Base-by-base conservation (phyloP, 2,113 vertebrate genomes). In the Oxyura jamaicensis region DNA sequence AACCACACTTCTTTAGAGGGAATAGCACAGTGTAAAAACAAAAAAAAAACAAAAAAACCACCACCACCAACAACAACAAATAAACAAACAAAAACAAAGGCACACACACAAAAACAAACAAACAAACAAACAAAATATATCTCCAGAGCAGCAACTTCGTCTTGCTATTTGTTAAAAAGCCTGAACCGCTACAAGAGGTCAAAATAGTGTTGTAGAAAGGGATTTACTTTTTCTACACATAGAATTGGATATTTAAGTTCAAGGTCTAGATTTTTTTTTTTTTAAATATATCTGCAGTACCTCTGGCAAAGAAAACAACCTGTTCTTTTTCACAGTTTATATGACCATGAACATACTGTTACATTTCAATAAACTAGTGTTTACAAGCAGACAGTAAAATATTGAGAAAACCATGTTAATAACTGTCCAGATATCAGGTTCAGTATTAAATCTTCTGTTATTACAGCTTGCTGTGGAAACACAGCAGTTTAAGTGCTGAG, bases 331-430 rank as follows among this genome's bases (percentile, higher is more conserved):
- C 86, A 60, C 55, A 74, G 75, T 96, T 94, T 96, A 95, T 93
- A 76, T 53, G 77, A 58, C 55, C 23, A 21, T 76, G 62, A 75
- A 87, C 46, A 62, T 85, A 90, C 35, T 89, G 56, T 75, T 91
- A 67, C 56, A 50, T 96, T 90, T 94, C 81, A 95, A 95, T 97
- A 96, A 96, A 91, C 29, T 56, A 35, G 19, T 92, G 90, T 96
- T 97, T 96, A 95, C 73, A 93, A 86, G 92, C 23, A 92, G 50
- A 81, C 53, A 80, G 85, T 91, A 96, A 96, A 85, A 91, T 81
- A 82, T 39, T 80, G 79, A 74, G 52, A 87, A 96, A 97, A 94
- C 92, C 91, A 91, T 95, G 86, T 95, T 97, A 95, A 92, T 96
- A 97, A 94, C 56, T 95, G 77, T 86, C 86, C 86, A 94, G 91